Conservation (phyloP, 2,888 invertebrate species). For the Calephelis perditalis region DNA sequence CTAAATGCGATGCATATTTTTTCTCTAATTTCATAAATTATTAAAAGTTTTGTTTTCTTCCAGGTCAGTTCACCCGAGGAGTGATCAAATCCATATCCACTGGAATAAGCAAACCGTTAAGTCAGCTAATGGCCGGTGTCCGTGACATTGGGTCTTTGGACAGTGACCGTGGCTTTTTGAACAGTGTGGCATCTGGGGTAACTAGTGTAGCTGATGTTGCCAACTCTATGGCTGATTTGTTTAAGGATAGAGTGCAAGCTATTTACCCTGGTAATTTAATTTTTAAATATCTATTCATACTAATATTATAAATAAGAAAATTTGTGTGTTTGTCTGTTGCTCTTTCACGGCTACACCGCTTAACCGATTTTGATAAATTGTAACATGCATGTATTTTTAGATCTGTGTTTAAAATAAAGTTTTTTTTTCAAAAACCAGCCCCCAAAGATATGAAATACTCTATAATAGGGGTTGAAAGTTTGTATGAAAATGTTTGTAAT, state of each 20-base stretch:
- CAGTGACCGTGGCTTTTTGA: conserved; percentile 77
- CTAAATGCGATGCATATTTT: too few relatives aligned
- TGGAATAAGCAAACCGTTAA: conserved; percentile 69
- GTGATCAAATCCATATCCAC: conserved; percentile 62
- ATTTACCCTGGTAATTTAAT: conserved; percentile 74
- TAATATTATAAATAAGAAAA: too few relatives aligned
- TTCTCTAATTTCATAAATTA: too few relatives aligned
- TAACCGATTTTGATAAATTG: too few relatives aligned
- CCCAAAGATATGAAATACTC: too few relatives aligned
- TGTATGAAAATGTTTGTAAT: too few relatives aligned
- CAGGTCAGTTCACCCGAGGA: conserved; percentile 69
- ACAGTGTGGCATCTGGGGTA: conserved; percentile 59
- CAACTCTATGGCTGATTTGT: conserved; percentile 60
- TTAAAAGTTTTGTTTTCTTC: background rate
- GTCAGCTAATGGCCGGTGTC: conserved; percentile 77
- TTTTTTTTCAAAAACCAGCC: too few relatives aligned
- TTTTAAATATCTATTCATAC: background rate
- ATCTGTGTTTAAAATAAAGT: too few relatives aligned
- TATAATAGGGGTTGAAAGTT: too few relatives aligned
- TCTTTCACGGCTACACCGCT: too few relatives aligned
- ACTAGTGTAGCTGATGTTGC: conserved; percentile 61
- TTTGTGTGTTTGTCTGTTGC: too few relatives aligned
- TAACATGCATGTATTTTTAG: too few relatives aligned
- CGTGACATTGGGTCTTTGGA: conserved; percentile 79
- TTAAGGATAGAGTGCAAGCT: conserved; percentile 73